Conservation (phyloP, 2,888 invertebrate species). For the Drosophila engyochracea region DNA sequence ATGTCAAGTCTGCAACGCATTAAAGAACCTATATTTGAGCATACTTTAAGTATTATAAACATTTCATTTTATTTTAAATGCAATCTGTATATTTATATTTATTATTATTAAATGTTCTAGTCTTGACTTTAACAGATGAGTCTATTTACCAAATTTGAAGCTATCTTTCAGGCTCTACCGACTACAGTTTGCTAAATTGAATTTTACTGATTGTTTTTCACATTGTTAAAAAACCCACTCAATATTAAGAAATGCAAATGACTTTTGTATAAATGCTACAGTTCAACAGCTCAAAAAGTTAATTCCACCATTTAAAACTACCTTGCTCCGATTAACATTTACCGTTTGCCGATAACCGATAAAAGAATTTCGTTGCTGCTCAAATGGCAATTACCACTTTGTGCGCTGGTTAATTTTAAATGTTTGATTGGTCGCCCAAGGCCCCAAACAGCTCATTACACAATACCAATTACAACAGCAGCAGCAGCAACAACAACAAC, state of each 20-base stretch:
- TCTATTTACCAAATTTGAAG: rapidly evolving
- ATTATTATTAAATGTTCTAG: background rate
- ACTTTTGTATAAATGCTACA: background rate
- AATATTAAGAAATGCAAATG: too few species aligned
- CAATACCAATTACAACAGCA: conserved; percentile 35
- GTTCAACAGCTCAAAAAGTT: background rate
- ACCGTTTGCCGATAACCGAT: conserved; percentile 14
- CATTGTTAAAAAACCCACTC: too few species aligned
- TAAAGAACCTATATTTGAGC: background rate
- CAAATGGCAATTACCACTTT: conserved; percentile 52
- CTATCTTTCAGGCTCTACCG: background rate
- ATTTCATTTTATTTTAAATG: too few species aligned
- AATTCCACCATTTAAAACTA: background rate
- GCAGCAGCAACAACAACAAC: conserved; percentile 1
- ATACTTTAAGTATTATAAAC: background rate
- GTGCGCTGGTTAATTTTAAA: conserved; percentile 44
- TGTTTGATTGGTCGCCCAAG: conserved; percentile 42
- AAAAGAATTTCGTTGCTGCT: conserved; percentile 32
- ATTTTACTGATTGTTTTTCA: too few species aligned
- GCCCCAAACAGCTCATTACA: conserved; percentile 60
- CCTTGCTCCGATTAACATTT: background rate
- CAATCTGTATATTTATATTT: background rate
- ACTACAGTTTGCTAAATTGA: too few species aligned
- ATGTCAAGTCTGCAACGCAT: background rate
- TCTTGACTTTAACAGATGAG: background rate